phyloP scores from a whole-genome alignment of 2,797 vertebrate genomes.

The Anabacerthia variegaticeps region DNA sequence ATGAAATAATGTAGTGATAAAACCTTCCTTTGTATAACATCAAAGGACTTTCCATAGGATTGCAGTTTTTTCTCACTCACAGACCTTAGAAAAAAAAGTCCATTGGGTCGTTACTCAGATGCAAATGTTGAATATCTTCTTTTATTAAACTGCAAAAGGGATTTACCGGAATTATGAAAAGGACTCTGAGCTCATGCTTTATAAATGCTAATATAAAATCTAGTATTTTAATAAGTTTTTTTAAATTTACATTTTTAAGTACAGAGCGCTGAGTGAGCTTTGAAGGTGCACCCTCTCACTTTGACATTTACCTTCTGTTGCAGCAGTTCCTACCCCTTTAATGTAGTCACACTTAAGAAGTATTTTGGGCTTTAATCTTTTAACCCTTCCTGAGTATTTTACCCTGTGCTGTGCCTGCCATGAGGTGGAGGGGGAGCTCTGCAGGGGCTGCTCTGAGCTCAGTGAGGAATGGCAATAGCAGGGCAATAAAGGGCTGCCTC shows the following conservation, averaged over 20 bases:
- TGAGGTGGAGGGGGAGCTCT: not conserved
- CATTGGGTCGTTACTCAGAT: not conserved
- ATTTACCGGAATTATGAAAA: slow-evolving; percentile 33
- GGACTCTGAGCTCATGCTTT: not conserved
- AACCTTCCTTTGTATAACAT: not conserved
- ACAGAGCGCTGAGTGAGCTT: not conserved
- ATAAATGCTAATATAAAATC: slow-evolving; percentile 39
- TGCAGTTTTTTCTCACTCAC: not conserved
- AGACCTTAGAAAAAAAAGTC: not conserved
- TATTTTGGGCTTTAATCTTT: not conserved
- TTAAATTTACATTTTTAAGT: slow-evolving; percentile 43
- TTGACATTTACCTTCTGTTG: not conserved
- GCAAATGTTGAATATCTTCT: slow-evolving; percentile 18
- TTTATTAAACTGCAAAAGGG: slow-evolving; percentile 28
- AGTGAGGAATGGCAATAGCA: not conserved
- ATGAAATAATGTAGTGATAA: not conserved
- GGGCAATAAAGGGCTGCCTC: not conserved
- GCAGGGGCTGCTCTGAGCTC: not conserved
- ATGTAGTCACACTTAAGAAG: not conserved
- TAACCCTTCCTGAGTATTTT: not conserved
- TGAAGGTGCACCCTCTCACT: not conserved
- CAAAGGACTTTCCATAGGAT: not conserved
- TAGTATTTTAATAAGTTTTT: slow-evolving; percentile 27
- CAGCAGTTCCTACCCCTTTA: not conserved
- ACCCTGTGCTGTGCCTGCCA: not conserved